phyloP scores from a whole-genome alignment of 2,888 invertebrate genomes.

The Molanna angustata region DNA sequence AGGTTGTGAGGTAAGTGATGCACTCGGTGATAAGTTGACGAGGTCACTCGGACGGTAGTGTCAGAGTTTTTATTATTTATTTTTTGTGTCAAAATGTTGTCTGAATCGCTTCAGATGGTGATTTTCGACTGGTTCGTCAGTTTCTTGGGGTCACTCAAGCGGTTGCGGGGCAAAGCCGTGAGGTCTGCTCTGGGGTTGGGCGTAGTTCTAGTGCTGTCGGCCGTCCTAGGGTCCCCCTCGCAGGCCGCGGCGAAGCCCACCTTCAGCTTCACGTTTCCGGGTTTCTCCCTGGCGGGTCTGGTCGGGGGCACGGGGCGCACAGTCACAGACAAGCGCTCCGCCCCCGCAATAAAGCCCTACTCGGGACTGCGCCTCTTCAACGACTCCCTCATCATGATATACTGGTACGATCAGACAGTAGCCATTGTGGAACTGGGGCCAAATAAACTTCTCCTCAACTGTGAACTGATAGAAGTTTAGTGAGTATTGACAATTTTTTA shows the following conservation, averaged over 20 bases:
- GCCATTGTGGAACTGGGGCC: conserved; percentile 77
- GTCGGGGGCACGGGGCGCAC: conserved; percentile 44
- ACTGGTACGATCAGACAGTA: conserved; percentile 78
- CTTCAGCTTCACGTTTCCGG: conserved; percentile 50
- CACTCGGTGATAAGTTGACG: too few species aligned
- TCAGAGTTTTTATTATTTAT: too few species aligned
- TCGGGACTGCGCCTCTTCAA: conserved; percentile 63
- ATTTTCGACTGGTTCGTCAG: background rate
- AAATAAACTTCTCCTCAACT: conserved; percentile 68
- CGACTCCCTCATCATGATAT: conserved; percentile 71
- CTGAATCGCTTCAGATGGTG: background rate
- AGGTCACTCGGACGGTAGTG: too few species aligned
- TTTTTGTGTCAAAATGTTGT: background rate
- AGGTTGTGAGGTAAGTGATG: too few species aligned
- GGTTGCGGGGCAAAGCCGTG: background rate
- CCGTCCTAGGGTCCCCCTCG: conserved; percentile 45
- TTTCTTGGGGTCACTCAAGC: background rate
- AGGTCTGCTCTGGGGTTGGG: conserved; percentile 39
- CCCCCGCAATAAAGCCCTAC: conserved; percentile 56
- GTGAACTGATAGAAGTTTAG: conserved; percentile 84
- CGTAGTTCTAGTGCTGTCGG: conserved; percentile 46
- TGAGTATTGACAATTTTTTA: too few species aligned
- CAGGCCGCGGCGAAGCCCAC: conserved; percentile 48
- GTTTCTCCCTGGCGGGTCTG: conserved; percentile 51
- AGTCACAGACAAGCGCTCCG: conserved; percentile 37